Conservation (phyloP, 2,888 invertebrate genomes). For the Perithous albicinctus region DNA sequence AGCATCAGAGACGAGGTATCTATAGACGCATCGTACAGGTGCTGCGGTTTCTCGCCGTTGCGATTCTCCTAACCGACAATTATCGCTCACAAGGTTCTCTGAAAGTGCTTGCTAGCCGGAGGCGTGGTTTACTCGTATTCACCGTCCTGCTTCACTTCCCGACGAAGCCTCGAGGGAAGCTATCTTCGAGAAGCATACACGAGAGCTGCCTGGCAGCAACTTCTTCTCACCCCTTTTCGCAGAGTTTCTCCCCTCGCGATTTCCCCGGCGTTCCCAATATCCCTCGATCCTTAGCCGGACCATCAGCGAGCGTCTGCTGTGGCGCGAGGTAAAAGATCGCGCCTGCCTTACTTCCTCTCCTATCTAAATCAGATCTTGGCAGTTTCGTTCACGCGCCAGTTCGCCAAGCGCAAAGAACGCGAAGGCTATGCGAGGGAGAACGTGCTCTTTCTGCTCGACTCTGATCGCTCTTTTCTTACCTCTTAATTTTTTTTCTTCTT, state of each 20-base stretch:
- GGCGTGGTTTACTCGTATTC: slow-evolving; percentile 36
- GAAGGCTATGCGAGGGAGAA: slow-evolving; percentile 19
- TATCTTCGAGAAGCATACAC: slow-evolving; percentile 57
- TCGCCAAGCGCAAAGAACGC: slow-evolving; percentile 4
- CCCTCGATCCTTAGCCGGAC: slow-evolving; percentile 50
- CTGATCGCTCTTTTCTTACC: slow-evolving; percentile 29
- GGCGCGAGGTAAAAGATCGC: slow-evolving; percentile 52
- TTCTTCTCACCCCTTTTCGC: slow-evolving; percentile 34
- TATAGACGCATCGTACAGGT: slow-evolving; percentile 10
- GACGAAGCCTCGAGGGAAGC: slow-evolving; percentile 46
- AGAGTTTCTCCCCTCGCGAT: slow-evolving; percentile 1
- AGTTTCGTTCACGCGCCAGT: slow-evolving; percentile 49
- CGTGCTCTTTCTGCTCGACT: slow-evolving; percentile 32
- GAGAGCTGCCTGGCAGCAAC: slow-evolving; percentile 49
- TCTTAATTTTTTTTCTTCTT: slow-evolving; percentile 19
- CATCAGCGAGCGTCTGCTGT: slow-evolving; percentile 46
- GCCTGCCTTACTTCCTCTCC: slow-evolving; percentile 50
- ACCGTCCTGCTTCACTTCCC: slow-evolving; percentile 23
- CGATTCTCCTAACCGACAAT: slow-evolving; percentile 59
- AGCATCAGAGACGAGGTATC: not conserved
- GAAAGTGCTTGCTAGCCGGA: slow-evolving; percentile 45
- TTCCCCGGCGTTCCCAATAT: slow-evolving; percentile 12
- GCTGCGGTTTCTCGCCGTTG: slow-evolving; percentile 45
- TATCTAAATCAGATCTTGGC: slow-evolving; percentile 71
- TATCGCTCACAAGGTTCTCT: slow-evolving; percentile 52